phyloP scores from a whole-genome alignment of 2,113 vertebrate genomes.

The Speoplatyrhinus poulsoni region DNA sequence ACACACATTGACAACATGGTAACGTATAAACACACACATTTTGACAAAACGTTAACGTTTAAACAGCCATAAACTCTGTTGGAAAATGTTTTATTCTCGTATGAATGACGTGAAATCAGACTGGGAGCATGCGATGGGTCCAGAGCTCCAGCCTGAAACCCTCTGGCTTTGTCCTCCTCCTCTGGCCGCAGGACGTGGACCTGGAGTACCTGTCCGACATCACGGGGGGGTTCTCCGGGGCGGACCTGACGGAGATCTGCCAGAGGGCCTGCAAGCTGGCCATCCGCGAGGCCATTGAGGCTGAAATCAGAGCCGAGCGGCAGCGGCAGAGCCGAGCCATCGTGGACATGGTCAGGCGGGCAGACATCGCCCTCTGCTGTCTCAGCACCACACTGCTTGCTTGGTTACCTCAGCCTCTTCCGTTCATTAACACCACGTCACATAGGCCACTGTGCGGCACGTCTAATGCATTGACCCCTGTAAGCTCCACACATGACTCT shows the following conservation, averaged over 20 bases:
- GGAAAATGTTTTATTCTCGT: too few relatives aligned
- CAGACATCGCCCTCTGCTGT: conserved; percentile 47
- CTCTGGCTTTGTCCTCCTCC: not conserved
- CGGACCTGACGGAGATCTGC: conserved; percentile 96
- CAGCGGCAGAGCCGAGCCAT: conserved; percentile 95
- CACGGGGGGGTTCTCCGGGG: conserved; percentile 98
- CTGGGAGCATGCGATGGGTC: not conserved
- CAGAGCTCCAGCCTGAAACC: too few relatives aligned
- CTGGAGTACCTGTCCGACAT: conserved; percentile 96
- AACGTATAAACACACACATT: too few relatives aligned
- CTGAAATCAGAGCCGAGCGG: conserved; percentile 91
- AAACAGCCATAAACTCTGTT: too few relatives aligned
- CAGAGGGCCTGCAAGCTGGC: conserved; percentile 97
- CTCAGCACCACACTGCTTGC: not conserved
- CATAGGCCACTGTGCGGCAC: too few relatives aligned
- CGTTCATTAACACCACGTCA: too few relatives aligned
- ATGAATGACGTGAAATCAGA: too few relatives aligned
- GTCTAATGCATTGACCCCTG: too few relatives aligned
- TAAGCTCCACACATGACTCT: too few relatives aligned
- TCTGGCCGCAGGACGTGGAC: conserved; percentile 85
- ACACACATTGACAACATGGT: too few relatives aligned
- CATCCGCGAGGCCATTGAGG: conserved; percentile 95
- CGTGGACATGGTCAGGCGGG: conserved; percentile 87
- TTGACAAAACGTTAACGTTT: not conserved
- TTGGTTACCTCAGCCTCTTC: not conserved